phyloP scores from a whole-genome alignment of 2,888 invertebrate species.

The Timema podura region DNA sequence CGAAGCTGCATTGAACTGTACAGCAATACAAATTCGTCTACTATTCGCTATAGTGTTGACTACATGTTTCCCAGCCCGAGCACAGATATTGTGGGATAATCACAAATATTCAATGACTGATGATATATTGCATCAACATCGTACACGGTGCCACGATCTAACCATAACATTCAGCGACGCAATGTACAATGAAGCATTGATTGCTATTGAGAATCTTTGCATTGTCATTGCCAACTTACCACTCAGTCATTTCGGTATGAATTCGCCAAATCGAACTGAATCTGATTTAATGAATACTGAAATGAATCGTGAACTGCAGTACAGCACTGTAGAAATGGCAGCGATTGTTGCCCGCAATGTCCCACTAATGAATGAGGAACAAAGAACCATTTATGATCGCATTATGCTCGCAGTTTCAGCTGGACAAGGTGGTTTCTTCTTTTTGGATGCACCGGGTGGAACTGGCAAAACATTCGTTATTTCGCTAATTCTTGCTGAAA shows the following conservation, averaged over 20 bases:
- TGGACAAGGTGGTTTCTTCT: background rate
- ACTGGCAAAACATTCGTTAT: slow-evolving; percentile 35
- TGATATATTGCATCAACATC: slow-evolving; percentile 7
- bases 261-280: slow-evolving; percentile 27
- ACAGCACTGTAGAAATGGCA: slow-evolving; percentile 24
- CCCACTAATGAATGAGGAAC: slow-evolving; percentile 14
- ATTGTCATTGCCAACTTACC: slow-evolving; percentile 15
- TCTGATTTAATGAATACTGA: slow-evolving; percentile 7
- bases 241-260: slow-evolving; percentile 36
- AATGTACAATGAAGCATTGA: slow-evolving; percentile 39
- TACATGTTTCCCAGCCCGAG: slow-evolving; percentile 7
- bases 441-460: slow-evolving; percentile 35
- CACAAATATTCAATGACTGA: slow-evolving; percentile 23
- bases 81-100: slow-evolving; percentile 16
- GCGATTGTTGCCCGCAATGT: slow-evolving; percentile 9
- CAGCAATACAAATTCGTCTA: slow-evolving; percentile 35
- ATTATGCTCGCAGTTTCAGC: slow-evolving; percentile 2
- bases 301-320: slow-evolving; percentile 35
- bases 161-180: slow-evolving; percentile 32
- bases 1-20: slow-evolving; percentile 12
- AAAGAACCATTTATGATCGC: background rate
- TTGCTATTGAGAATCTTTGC: slow-evolving; percentile 29
- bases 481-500: slow-evolving; percentile 32
- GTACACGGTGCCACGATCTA: slow-evolving; percentile 29
- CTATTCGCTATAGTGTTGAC: slow-evolving; percentile 31